phyloP scores from a whole-genome alignment of 2,797 vertebrate species.

The Gymnocypris eckloni region DNA sequence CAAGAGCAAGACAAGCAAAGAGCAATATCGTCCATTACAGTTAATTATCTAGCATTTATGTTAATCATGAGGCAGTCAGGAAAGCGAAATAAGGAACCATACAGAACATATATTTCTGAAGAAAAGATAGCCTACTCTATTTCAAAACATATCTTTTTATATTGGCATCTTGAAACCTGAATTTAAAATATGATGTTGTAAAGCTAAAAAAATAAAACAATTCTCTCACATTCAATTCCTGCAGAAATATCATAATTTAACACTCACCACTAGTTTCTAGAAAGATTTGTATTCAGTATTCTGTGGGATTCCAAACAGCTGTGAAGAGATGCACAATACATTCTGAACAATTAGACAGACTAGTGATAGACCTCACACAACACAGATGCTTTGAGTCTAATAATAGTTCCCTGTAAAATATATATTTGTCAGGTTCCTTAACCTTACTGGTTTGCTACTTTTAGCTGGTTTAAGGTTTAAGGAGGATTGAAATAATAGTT shows the following conservation, averaged over 20 bases:
- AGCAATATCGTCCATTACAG: too few species aligned
- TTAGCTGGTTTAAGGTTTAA: not conserved
- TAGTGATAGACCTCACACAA: not conserved
- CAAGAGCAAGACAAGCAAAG: not conserved
- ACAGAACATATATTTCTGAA: not conserved
- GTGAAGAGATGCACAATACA: not conserved
- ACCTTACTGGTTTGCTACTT: not conserved
- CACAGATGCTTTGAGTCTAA: not conserved
- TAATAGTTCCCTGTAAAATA: not conserved
- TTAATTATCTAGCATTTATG: not conserved
- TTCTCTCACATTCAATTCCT: not conserved
- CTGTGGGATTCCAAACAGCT: not conserved
- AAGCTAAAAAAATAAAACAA: not conserved
- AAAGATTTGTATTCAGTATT: not conserved
- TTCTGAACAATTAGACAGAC: not conserved
- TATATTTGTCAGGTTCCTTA: not conserved
- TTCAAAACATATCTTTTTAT: not conserved
- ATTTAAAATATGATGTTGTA: not conserved
- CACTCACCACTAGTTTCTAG: not conserved
- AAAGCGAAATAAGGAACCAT: not conserved
- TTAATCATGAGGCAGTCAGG: not conserved
- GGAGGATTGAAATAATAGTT: too few species aligned
- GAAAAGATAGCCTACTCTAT: not conserved
- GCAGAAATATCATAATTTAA: not conserved
- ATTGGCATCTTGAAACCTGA: not conserved